These are phyloP conservation scores for Anarrhichthys ocellatus DNA, from an alignment of 2,113 vertebrate genomes.

Conservation along the genomic window DNA sequence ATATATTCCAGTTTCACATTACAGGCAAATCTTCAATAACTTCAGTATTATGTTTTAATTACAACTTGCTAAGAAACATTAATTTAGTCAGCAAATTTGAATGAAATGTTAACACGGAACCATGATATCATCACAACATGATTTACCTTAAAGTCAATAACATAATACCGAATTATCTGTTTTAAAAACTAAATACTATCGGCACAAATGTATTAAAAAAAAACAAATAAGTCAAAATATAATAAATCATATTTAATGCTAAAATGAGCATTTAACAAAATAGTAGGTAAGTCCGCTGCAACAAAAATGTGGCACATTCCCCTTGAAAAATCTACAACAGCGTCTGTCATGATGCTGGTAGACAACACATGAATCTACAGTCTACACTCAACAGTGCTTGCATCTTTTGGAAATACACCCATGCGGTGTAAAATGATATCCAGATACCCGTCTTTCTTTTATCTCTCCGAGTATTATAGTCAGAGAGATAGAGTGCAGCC, in stretches of 20 bases:
- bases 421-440: constrained; percentile 34
- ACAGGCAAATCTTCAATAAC: background rate
- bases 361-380: constrained; percentile 24
- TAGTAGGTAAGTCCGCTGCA: background rate
- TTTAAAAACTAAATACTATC: background rate
- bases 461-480: constrained; percentile 35
- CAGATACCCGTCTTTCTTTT: constrained; percentile 80
- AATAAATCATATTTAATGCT: background rate
- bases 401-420: constrained; percentile 28
- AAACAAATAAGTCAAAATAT: background rate
- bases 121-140: background rate
- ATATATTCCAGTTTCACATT: background rate
- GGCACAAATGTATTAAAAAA: background rate
- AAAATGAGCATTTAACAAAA: background rate
- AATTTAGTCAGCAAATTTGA: background rate
- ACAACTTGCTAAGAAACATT: background rate
- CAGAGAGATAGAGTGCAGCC: constrained; percentile 34
- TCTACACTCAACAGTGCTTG: constrained; percentile 24
- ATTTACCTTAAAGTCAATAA: constrained; percentile 15
- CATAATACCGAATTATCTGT: background rate
- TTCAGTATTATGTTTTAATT: background rate
- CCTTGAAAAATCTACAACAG: background rate
- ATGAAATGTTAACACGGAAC: background rate
- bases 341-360: background rate
- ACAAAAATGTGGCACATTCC: background rate